phyloP scores from a whole-genome alignment of 1,140 invertebrate species.

The Drosophila bifasciata region DNA sequence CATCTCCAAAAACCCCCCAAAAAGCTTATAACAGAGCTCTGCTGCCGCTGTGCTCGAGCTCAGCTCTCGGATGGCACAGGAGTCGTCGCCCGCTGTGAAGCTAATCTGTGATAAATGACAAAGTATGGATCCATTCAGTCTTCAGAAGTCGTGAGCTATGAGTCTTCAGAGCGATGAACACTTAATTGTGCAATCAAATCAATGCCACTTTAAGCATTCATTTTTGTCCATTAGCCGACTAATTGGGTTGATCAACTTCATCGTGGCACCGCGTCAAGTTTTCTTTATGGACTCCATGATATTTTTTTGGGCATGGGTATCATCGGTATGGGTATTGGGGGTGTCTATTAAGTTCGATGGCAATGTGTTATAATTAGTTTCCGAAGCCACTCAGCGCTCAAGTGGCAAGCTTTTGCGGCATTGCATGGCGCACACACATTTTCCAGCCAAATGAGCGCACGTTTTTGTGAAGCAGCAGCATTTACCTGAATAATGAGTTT shows the following conservation, averaged over 20 bases:
- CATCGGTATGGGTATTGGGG: slow-evolving; percentile 13
- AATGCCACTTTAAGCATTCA: slow-evolving; percentile 54
- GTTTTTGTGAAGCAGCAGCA: slow-evolving; percentile 50
- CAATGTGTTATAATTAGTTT: slow-evolving; percentile 69
- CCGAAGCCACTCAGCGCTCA: slow-evolving; percentile 17
- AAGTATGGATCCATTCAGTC: slow-evolving; percentile 19
- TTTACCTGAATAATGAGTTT: slow-evolving; percentile 79
- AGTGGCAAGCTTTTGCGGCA: too few species aligned
- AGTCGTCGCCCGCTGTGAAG: slow-evolving; percentile 1
- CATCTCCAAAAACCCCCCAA: not conserved
- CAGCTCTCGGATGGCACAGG: slow-evolving; percentile 19
- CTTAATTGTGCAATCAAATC: slow-evolving; percentile 72
- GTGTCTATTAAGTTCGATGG: slow-evolving; percentile 58
- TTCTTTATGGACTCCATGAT: too few species aligned
- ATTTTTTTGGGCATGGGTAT: not conserved
- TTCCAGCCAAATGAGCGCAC: slow-evolving; percentile 66
- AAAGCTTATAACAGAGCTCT: slow-evolving; percentile 48
- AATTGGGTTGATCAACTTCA: slow-evolving; percentile 67
- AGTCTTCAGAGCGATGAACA: slow-evolving; percentile 15
- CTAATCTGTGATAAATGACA: slow-evolving; percentile 52
- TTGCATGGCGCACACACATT: slow-evolving; percentile 30
- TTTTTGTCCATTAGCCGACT: slow-evolving; percentile 63
- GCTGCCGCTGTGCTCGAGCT: too few species aligned
- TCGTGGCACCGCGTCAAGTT: too few species aligned
- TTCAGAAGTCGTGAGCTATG: not conserved